Conservation (phyloP, 2,888 invertebrate genomes). For the Tachina fera region DNA sequence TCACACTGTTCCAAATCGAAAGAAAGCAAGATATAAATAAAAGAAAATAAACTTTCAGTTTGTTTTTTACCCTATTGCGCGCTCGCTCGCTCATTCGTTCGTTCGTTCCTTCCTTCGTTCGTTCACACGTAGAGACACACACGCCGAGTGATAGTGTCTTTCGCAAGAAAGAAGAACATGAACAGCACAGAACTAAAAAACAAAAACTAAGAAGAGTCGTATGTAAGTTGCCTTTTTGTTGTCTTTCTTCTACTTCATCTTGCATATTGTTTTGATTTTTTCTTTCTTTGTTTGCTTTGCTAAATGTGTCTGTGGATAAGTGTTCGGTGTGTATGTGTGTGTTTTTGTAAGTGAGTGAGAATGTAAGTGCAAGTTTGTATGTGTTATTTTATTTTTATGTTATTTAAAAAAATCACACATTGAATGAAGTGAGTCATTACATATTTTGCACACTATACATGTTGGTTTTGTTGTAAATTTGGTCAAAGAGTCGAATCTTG, state of each 20-base stretch:
- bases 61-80: conserved; percentile 8
- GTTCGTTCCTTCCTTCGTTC: conserved; percentile 23
- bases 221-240: conserved; percentile 64
- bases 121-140: conserved; percentile 4
- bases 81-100: not conserved
- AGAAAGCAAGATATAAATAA: conserved; percentile 31
- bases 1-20: conserved; percentile 54
- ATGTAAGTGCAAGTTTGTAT: conserved; percentile 14
- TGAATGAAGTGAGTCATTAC: conserved; percentile 5
- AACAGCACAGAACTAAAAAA: not conserved
- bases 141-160: conserved; percentile 32
- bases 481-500: not conserved
- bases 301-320: conserved; percentile 35
- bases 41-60: conserved; percentile 47
- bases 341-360: conserved; percentile 15
- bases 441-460: conserved; percentile 8
- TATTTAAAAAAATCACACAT: conserved; percentile 1
- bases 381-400: conserved; percentile 17
- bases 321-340: conserved; percentile 45
- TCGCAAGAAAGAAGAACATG: conserved; percentile 34
- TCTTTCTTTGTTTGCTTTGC: conserved; percentile 24
- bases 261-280: conserved; percentile 17
- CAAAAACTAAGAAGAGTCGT: conserved; percentile 51
- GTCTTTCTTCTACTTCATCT: conserved; percentile 43
- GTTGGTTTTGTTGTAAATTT: not conserved